Evolutionary conservation across 2,113 vertebrate species (phyloP), one percentile per base, ranked within the genome.

Genomic region (Chaetorhynchus papuensis): DNA sequence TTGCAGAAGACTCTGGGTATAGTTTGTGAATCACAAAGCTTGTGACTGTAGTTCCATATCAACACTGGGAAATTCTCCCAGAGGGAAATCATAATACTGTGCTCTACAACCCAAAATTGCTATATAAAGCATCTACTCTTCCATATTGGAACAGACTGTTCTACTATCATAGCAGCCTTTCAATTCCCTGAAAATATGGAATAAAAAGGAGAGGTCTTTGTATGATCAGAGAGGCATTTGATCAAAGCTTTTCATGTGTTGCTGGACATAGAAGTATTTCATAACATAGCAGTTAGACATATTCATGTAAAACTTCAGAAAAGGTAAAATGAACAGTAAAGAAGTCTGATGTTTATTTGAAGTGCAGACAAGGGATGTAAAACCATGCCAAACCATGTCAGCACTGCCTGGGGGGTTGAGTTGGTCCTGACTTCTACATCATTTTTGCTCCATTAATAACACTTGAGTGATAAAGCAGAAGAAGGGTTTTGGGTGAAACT

Each of bases 21-120:
- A 82, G 49, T 79, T 95, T 89, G 54, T 93, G 91, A 91, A 94
- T 89, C 81, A 93, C 70, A 96, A 87, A 94, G 78, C 53, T 91
- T 83, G 47, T 85, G 66, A 83, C 37, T 74, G 42, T 24, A 54
- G 66, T 66, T 95, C 78, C 35, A 7, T 74, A 70, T 70, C 78
- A 81, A 42, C 79, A 80, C 42, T 81, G 75, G 66, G 31, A 96
- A 97, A 83, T 83, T 88, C 35, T 92, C 82, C 54, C 75, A 77
- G 63, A 70, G 52, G 42, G 63, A 74, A 80, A 86, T 61, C 45
- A 66, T 74, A 93, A 63, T 66, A 31, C 35, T 80, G 33, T 57
- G 23, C 76, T 94, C 18, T 22, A n/a, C 42, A 77, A 68, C 20
- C 13, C 6, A 2, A 77, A 88, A 47, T 47, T 81, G 12, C 59